These are phyloP conservation scores for Crossaster papposus DNA, from an alignment of 53 echinoderm and acorn worm species.

Conservation along the genomic window DNA sequence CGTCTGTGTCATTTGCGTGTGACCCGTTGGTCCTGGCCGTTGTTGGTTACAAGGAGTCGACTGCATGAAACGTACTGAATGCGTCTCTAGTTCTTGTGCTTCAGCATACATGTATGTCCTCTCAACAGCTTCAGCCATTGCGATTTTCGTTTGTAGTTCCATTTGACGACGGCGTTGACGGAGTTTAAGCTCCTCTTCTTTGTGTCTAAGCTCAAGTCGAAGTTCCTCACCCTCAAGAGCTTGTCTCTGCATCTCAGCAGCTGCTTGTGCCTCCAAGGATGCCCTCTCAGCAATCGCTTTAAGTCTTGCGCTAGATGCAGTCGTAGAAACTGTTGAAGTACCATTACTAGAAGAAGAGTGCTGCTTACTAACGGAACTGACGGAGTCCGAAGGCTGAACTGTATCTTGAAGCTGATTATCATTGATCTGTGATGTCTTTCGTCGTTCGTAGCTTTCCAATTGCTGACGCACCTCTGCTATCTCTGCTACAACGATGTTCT, in stretches of 20 bases:
- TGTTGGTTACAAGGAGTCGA: neutral
- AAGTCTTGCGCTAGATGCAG: conserved; percentile 8
- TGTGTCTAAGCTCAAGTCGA: conserved; percentile 19
- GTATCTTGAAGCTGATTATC: neutral
- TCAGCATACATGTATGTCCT: neutral
- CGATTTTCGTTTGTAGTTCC: conserved; percentile 12
- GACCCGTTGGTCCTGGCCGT: no score
- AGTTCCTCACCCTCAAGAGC: conserved; percentile 38
- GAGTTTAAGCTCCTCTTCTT: conserved; percentile 26
- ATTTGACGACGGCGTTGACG: conserved; percentile 22
- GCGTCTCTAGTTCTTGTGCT: conserved; percentile 6
- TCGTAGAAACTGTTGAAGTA: neutral
- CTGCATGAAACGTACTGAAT: neutral
- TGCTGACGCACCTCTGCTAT: neutral
- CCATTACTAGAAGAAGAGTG: neutral
- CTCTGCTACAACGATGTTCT: conserved; percentile 10
- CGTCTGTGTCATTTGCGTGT: neutral
- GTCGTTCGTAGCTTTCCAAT: neutral
- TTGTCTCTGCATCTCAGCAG: conserved; percentile 9
- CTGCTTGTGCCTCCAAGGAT: conserved; percentile 38
- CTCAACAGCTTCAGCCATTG: conserved; percentile 29
- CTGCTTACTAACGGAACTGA: neutral
- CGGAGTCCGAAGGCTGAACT: conserved; percentile 2
- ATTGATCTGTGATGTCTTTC: neutral
- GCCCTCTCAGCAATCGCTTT: neutral